Conservation (phyloP, 1,140 invertebrate species). For the Tetragonula clypearis region DNA sequence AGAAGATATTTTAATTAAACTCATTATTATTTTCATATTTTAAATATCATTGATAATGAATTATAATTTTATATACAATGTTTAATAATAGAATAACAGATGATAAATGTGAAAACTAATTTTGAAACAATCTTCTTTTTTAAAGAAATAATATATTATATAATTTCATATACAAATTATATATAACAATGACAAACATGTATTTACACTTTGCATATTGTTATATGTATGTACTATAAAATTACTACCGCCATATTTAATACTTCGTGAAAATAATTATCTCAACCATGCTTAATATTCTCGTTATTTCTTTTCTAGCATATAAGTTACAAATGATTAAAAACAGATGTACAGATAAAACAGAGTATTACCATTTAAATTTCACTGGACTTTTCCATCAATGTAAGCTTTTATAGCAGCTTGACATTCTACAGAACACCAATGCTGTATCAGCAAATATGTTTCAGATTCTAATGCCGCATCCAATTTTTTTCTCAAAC, state of each 20-base stretch:
- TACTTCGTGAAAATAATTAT: conserved; percentile 24
- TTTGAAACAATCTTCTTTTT: conserved; percentile 22
- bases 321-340: conserved; percentile 20
- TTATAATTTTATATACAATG: not conserved
- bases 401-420: conserved; percentile 77
- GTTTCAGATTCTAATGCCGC: conserved; percentile 84
- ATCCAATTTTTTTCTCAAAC: conserved; percentile 82
- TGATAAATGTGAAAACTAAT: conserved; percentile 22
- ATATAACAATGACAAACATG: conserved; percentile 49
- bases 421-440: conserved; percentile 86
- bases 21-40: not conserved
- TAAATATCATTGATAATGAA: not conserved
- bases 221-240: conserved; percentile 37
- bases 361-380: conserved; percentile 53
- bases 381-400: conserved; percentile 73
- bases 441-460: conserved; percentile 84
- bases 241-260: conserved; percentile 20
- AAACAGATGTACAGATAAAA: conserved; percentile 26
- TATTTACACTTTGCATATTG: conserved; percentile 49
- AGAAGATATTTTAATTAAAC: conserved; percentile 15
- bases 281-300: conserved; percentile 7
- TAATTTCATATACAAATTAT: conserved; percentile 46
- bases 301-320: not conserved
- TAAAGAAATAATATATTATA: conserved; percentile 40
- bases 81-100: conserved; percentile 1